A percentile compares a stretch with the other conserved stretches of the same genome.
Evolutionary conservation across 1,140 invertebrate species (phyloP).

Genomic region (Heterodera carotae): DNA sequence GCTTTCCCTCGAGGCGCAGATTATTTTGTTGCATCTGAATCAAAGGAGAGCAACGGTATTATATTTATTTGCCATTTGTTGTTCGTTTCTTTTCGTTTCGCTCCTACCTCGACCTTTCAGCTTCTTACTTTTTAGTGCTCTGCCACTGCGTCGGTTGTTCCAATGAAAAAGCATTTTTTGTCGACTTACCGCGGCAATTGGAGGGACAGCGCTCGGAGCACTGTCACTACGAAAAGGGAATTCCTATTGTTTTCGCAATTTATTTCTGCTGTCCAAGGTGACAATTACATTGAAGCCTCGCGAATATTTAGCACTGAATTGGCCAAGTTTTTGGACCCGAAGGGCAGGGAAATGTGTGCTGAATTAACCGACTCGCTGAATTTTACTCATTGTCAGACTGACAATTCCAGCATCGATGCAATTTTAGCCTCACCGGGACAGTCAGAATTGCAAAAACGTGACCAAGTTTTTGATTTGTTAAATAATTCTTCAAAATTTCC

Average conservation of each 20-base stretch:
- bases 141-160: not conserved
- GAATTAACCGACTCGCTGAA: not conserved
- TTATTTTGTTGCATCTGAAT: not conserved
- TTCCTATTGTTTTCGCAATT: not conserved
- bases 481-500: not conserved
- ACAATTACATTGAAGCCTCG: not conserved
- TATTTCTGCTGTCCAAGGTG: not conserved
- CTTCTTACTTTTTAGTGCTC: not conserved
- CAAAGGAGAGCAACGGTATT: not conserved
- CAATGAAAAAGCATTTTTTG: not conserved
- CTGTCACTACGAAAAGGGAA: slow-evolving; percentile 6
- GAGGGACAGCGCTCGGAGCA: not conserved
- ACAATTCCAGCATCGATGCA: not conserved
- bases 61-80: not conserved
- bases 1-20: not conserved
- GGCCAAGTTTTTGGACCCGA: not conserved
- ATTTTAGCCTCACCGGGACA: not conserved
- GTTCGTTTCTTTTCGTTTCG: not conserved
- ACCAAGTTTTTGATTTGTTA: not conserved
- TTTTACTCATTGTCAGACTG: not conserved
- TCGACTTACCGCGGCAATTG: slow-evolving; percentile 1
- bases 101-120: not conserved
- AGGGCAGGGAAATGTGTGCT: not conserved
- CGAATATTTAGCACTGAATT: not conserved
- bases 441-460: slow-evolving; percentile 3